Conservation (phyloP, 2,797 vertebrate species). For the Smutsia gigantea region DNA sequence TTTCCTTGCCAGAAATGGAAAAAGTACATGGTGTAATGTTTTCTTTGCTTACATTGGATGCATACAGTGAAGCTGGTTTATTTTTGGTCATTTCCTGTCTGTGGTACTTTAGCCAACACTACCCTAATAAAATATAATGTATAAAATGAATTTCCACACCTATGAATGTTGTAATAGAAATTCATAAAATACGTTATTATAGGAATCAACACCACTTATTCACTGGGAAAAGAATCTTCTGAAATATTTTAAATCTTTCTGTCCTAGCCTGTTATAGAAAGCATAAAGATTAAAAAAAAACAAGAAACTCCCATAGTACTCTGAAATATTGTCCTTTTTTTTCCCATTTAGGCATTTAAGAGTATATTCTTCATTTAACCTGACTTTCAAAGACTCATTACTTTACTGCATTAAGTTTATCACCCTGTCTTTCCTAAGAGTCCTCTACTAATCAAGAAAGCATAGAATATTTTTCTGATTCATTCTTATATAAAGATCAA, state of each 20-base stretch:
- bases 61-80: conserved; percentile 52
- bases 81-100: conserved; percentile 80
- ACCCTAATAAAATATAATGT: conserved; percentile 74
- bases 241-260: conserved; percentile 61
- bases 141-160: conserved; percentile 78
- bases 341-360: not conserved
- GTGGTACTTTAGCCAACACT: conserved; percentile 64
- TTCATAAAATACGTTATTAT: conserved; percentile 74
- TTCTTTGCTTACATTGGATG: conserved; percentile 77
- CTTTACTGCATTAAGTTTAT: conserved; percentile 17
- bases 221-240: conserved; percentile 57
- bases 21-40: conserved; percentile 59
- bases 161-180: conserved; percentile 75
- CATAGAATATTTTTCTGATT: conserved; percentile 33
- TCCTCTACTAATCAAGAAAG: conserved; percentile 15
- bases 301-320: not conserved
- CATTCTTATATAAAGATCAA: conserved; percentile 4
- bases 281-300: not conserved
- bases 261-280: conserved; percentile 58
- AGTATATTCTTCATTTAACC: not conserved
- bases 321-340: conserved; percentile 59
- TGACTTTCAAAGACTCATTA: not conserved
- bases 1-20: conserved; percentile 60
- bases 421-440: not conserved
- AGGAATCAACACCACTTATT: conserved; percentile 69